Conservation (phyloP, 1,140 invertebrate species). For the Muscidifurax raptorellus region DNA sequence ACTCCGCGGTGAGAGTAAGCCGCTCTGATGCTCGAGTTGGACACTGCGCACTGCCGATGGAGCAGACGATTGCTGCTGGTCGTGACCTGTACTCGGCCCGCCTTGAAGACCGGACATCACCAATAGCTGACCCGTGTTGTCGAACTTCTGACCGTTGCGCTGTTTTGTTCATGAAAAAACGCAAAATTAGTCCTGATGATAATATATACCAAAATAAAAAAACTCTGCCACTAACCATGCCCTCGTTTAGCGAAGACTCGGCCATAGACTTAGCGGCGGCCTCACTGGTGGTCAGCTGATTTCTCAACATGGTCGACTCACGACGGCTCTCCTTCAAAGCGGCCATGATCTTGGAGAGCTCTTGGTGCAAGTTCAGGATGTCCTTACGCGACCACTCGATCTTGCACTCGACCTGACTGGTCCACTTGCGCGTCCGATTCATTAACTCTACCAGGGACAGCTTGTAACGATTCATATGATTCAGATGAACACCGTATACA, state of each 20-base stretch:
- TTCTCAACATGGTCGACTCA: not conserved
- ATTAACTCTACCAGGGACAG: slow-evolving; percentile 66
- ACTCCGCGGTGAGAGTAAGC: not conserved
- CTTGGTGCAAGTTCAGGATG: slow-evolving; percentile 20
- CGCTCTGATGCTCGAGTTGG: not conserved
- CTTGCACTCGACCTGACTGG: slow-evolving; percentile 43
- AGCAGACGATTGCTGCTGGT: not conserved
- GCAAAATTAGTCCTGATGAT: too few species aligned
- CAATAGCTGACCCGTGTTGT: too few species aligned
- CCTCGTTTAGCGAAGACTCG: not conserved
- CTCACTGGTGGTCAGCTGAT: not conserved
- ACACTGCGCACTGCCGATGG: not conserved
- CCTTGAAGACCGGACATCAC: not conserved
- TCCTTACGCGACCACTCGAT: slow-evolving; percentile 22
- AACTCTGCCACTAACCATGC: too few species aligned
- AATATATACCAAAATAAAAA: too few species aligned
- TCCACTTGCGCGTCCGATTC: slow-evolving; percentile 63
- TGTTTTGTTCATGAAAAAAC: too few species aligned
- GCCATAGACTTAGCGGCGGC: not conserved
- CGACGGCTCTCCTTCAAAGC: slow-evolving; percentile 3
- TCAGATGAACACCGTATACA: too few species aligned
- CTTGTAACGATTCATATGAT: slow-evolving; percentile 51
- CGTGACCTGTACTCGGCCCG: not conserved
- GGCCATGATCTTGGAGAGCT: not conserved
- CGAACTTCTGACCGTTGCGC: too few species aligned